phyloP scores from a whole-genome alignment of 2,113 vertebrate genomes.

The Lipophrys pholis region DNA sequence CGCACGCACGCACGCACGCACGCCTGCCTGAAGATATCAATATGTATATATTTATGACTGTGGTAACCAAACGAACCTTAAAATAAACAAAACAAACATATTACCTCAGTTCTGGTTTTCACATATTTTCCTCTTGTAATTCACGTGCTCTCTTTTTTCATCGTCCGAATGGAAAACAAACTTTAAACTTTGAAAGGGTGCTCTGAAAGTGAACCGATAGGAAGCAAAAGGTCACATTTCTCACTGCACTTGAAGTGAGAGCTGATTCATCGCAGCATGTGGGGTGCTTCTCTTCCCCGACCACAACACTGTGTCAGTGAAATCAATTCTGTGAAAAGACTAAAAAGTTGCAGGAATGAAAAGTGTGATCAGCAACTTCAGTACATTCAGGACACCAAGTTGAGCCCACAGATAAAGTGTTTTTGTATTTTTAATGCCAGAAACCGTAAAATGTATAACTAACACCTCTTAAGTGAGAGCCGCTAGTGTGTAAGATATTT shows the following conservation, averaged over 20 bases:
- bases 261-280: neutral
- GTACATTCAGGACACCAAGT: neutral
- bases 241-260: neutral
- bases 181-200: neutral
- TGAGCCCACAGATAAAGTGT: neutral
- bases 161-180: neutral
- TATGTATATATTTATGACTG: constrained; percentile 22
- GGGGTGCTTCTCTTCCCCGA: neutral
- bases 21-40: constrained; percentile 24
- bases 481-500: too few species aligned
- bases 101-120: constrained; percentile 1
- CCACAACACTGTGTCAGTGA: neutral
- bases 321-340: neutral
- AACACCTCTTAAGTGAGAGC: neutral
- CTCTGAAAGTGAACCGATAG: neutral
- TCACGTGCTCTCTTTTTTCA: neutral
- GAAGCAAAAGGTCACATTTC: neutral
- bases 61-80: constrained; percentile 38
- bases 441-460: neutral
- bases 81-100: constrained; percentile 45
- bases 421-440: neutral
- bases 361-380: neutral
- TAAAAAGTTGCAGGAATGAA: neutral
- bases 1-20: too few species aligned
- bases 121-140: constrained; percentile 9